Conservation (phyloP, 1,140 invertebrate species). For the Bombus superbus region DNA sequence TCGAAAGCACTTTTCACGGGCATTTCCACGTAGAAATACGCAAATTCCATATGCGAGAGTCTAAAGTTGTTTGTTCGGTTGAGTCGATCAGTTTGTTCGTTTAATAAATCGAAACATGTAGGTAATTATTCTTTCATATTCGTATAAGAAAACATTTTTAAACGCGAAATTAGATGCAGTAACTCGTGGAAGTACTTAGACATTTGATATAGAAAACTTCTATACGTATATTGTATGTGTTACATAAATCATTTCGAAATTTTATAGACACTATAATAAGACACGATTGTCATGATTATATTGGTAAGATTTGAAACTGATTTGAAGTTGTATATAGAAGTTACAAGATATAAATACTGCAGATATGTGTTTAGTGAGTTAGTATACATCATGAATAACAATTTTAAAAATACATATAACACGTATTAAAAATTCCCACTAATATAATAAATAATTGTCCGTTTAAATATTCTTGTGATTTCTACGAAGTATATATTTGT, state of each 20-base stretch:
- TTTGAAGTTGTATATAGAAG: not conserved
- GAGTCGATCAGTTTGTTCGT: slow-evolving; percentile 33
- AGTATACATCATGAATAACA: not conserved
- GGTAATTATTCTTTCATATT: not conserved
- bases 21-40: slow-evolving; percentile 40
- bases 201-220: not conserved
- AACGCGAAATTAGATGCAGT: not conserved
- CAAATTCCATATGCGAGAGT: slow-evolving; percentile 20
- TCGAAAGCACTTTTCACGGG: slow-evolving; percentile 34
- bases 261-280: not conserved
- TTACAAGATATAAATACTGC: not conserved
- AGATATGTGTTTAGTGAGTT: not conserved
- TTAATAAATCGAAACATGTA: not conserved
- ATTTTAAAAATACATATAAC: too few species aligned
- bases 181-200: not conserved
- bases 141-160: not conserved
- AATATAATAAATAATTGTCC: not conserved
- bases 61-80: slow-evolving; percentile 23
- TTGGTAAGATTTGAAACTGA: not conserved
- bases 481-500: not conserved
- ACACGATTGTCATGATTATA: not conserved
- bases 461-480: not conserved
- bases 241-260: not conserved
- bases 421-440: not conserved
- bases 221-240: not conserved